These are phyloP conservation scores for Andricus quercusramuli DNA, from an alignment of 2,888 invertebrate species.

Conservation along the genomic window DNA sequence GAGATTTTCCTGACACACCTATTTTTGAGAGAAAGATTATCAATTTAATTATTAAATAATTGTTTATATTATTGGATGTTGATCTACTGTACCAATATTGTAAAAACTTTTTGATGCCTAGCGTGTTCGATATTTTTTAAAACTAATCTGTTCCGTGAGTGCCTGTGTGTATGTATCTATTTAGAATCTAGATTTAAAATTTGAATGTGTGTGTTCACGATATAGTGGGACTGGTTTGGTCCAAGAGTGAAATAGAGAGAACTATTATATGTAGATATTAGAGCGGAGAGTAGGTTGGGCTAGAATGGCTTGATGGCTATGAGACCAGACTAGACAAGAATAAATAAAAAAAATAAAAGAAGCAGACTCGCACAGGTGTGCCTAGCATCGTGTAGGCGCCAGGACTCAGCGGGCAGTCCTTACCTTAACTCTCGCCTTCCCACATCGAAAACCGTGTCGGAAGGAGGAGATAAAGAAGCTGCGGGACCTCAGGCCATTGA, in stretches of 20 bases:
- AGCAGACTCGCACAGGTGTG: conserved; percentile 29
- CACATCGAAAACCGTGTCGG: conserved; percentile 34
- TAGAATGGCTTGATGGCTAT: neutral
- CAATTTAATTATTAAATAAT: no score
- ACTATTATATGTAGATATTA: conserved; percentile 32
- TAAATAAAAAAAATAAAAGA: conserved; percentile 12
- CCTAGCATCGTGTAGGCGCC: conserved; percentile 16
- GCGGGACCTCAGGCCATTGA: conserved; percentile 25
- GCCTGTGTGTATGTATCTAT: neutral
- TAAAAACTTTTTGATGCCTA: no score
- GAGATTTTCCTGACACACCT: no score
- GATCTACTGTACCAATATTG: no score
- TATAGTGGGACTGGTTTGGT: conserved; percentile 23
- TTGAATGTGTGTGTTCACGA: neutral
- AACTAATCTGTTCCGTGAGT: no score
- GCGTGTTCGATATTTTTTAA: no score
- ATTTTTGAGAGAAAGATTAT: no score
- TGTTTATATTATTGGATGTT: no score
- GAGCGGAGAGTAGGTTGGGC: conserved; percentile 10
- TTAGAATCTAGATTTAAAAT: no score
- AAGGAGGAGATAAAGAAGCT: conserved; percentile 35
- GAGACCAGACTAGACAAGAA: conserved; percentile 25
- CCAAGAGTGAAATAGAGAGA: neutral
- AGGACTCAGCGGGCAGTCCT: conserved; percentile 22
- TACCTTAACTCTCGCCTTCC: conserved; percentile 7